Base-by-base conservation (phyloP, 2,113 vertebrate species). In the Elephantulus edwardii region DNA sequence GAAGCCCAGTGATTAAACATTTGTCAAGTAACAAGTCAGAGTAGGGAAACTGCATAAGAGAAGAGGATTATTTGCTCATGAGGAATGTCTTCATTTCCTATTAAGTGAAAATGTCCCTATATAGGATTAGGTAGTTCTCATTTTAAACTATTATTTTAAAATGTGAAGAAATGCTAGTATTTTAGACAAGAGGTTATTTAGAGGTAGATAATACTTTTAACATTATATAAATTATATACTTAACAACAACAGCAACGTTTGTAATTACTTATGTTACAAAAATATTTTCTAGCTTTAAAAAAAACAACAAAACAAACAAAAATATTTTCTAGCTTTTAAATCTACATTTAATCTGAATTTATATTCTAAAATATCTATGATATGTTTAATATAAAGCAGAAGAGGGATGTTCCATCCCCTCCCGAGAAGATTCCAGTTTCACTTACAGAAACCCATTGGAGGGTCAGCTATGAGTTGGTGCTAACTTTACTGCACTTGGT, bases 241-340 rank as follows among this genome's bases (percentile, higher is more conserved):
- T 88, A 40, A n/a, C n/a, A n/a, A n/a, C n/a, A n/a, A n/a, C n/a
- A n/a, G n/a, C n/a, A n/a, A n/a, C 40, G 2, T 88, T 83, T 79
- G 24, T 88, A 19, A 78, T 71, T 70, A 50, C 82, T 91, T 58
- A 22, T 71, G 66, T 78, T 90, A 68, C 30, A 80, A 88, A 91
- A 79, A 42, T 86, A 54, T 13, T 62, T 60, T 50, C 13, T 74
- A 70, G 20, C 4, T 78, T 88, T 83, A 46, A 72, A 7, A 4
- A n/a, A n/a, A n/a, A n/a, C n/a, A n/a, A n/a, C n/a, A n/a, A n/a
- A n/a, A n/a, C n/a, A n/a, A n/a, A 68, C 30, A 80, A 88, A 91
- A 79, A 42, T 86, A 54, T 13, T 62, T 60, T 50, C 13, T 74
- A 70, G 20, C 4, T 78, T 88, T 83, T 52, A 72, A 7, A 4